phyloP scores from a whole-genome alignment of 2,797 vertebrate species.

The Botia kubotai region DNA sequence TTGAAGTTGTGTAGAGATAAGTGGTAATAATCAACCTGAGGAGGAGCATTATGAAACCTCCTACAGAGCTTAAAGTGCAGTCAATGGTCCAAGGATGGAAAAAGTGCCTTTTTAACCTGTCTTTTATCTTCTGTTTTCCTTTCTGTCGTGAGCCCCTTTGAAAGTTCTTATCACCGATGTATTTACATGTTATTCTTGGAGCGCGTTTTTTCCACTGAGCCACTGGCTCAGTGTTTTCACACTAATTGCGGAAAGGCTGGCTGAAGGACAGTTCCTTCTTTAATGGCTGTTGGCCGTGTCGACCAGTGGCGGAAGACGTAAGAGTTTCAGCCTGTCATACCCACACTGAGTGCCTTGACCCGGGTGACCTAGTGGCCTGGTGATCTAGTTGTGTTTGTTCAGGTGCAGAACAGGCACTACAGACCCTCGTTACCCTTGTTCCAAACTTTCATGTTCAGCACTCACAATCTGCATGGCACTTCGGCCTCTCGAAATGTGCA shows the following conservation, averaged over 20 bases:
- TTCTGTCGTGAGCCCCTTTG: neutral
- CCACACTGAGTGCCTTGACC: slow-evolving; percentile 52
- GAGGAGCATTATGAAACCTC: slow-evolving; percentile 30
- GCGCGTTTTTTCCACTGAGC: neutral
- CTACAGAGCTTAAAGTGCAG: slow-evolving; percentile 37
- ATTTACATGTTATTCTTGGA: neutral
- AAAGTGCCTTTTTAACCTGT: neutral
- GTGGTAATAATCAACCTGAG: slow-evolving; percentile 34
- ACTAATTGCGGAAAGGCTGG: slow-evolving; percentile 30
- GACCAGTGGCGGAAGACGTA: slow-evolving; percentile 6
- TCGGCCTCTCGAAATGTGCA: neutral
- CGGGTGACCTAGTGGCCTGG: slow-evolving; percentile 40
- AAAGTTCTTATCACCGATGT: slow-evolving; percentile 11
- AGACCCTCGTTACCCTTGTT: slow-evolving; percentile 48
- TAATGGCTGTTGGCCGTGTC: slow-evolving; percentile 32
- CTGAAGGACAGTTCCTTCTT: slow-evolving; percentile 7
- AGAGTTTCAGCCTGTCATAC: slow-evolving; percentile 36
- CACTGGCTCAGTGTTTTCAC: neutral
- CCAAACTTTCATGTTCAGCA: slow-evolving; percentile 15
- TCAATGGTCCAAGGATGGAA: neutral
- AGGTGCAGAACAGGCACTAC: slow-evolving; percentile 56
- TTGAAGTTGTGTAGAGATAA: slow-evolving; percentile 19
- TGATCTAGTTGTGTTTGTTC: slow-evolving; percentile 60
- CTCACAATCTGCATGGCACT: neutral
- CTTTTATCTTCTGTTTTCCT: slow-evolving; percentile 30